Base-by-base conservation (phyloP, 2,113 vertebrate species). In the Saiga tatarica region DNA sequence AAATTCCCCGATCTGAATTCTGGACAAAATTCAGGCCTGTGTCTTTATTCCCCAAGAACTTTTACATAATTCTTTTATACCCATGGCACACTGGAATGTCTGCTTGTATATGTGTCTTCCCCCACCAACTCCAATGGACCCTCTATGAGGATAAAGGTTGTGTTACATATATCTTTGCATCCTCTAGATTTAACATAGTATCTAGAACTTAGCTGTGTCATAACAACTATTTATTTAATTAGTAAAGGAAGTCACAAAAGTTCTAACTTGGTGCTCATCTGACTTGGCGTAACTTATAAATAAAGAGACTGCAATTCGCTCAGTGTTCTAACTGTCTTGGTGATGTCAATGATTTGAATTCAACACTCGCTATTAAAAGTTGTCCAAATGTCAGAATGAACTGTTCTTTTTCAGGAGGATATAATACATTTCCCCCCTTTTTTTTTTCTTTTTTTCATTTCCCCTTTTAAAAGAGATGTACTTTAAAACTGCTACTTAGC, bases 401-500 rank as follows among this genome's bases (percentile, higher is more conserved):
- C 86, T 96, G 86, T 82, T 91, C 94, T 93, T 96, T 94, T 71
- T 71, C 50, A 76, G 47, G 93, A 84, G 91, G 94, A 78, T 91
- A 97, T 94, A 98, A 97, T 93, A 97, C 91, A 93, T 95, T n/a
- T n/a, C n/a, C n/a, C n/a, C n/a, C n/a, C n/a, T n/a, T n/a, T n/a
- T n/a, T n/a, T n/a, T n/a, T n/a, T n/a, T n/a, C n/a, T n/a, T n/a
- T n/a, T n/a, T n/a, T n/a, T n/a, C 94, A 95, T 89, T 91, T 91
- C 71, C 82, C 86, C 86, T 50, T 92, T 93, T 74, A 81, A 88
- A 93, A 76, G 76, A 97, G 90, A 95, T 86, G 30, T 59, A 76
- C 91, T 97, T 95, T 91, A 95, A 94, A 98, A 92, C 50, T 85
- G 82, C 91, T 96, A 81, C 67, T 97, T 98, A 79, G 78, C 76